Conservation (phyloP, 2,888 invertebrate species). For the Orgyia antiqua region DNA sequence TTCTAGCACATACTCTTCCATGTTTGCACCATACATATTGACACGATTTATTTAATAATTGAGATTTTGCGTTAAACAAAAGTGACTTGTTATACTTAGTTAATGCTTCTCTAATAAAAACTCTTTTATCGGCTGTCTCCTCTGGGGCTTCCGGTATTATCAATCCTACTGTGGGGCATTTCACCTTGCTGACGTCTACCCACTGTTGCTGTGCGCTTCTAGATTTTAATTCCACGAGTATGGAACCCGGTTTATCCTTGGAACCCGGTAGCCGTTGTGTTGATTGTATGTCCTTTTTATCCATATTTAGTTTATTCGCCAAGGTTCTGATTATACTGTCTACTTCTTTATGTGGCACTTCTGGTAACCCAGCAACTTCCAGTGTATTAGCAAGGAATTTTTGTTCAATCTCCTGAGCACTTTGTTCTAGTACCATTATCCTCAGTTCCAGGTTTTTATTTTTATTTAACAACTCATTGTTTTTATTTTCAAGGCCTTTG, state of each 20-base stretch:
- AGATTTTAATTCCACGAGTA: background rate
- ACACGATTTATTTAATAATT: constrained; percentile 1
- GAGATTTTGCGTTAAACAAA: constrained; percentile 1
- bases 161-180: background rate
- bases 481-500: too few relatives aligned
- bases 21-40: constrained; percentile 5
- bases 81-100: constrained; percentile 2
- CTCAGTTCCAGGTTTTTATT: too few relatives aligned
- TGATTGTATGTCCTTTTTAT: background rate
- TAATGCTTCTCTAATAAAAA: constrained; percentile 3
- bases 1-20: background rate
- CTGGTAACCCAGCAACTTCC: background rate
- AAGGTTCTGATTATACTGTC: too few relatives aligned
- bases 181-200: background rate
- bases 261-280: background rate
- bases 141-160: background rate
- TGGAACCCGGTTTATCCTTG: background rate
- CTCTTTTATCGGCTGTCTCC: background rate
- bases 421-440: too few relatives aligned
- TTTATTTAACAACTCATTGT: too few relatives aligned
- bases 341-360: background rate
- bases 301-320: background rate
- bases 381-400: background rate
- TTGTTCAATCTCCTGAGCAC: background rate
- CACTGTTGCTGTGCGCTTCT: background rate